Evolutionary conservation across 2,113 vertebrate species (phyloP).

Genomic region (Limnothrissa miodon): DNA sequence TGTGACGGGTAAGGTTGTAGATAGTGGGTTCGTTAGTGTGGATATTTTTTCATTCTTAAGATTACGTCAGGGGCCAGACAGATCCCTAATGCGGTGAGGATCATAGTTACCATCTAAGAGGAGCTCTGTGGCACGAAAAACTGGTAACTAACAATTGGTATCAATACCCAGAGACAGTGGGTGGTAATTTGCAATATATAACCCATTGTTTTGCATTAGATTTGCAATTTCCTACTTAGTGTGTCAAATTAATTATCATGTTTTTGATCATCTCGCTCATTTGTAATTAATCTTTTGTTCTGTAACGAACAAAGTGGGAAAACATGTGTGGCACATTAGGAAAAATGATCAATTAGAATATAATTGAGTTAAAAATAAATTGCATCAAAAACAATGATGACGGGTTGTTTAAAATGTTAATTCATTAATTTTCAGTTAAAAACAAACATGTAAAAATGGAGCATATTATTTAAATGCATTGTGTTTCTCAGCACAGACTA

Average conservation of each 20-base stretch:
- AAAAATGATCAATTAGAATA: constrained; percentile 74
- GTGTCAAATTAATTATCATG: constrained; percentile 74
- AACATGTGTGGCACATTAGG: constrained; percentile 61
- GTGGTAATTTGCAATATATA: constrained; percentile 58
- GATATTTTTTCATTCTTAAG: background rate
- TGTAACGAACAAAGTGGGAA: constrained; percentile 70
- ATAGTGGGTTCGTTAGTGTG: no score
- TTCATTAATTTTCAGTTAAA: constrained; percentile 69
- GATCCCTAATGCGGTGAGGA: background rate
- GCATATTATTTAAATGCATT: constrained; percentile 71
- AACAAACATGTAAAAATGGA: constrained; percentile 72
- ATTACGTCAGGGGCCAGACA: background rate
- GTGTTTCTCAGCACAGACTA: constrained; percentile 60
- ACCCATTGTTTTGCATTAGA: constrained; percentile 67
- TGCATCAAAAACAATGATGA: constrained; percentile 66
- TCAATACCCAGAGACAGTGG: constrained; percentile 48
- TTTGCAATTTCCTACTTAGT: constrained; percentile 67
- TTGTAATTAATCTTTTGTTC: constrained; percentile 73
- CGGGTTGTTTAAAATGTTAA: constrained; percentile 75
- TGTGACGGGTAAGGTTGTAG: background rate
- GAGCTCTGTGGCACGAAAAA: background rate
- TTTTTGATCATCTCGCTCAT: constrained; percentile 76
- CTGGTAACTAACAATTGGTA: constrained; percentile 6
- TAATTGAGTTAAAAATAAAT: constrained; percentile 78
- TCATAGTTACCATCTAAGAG: background rate